phyloP scores from a whole-genome alignment of 2,888 invertebrate species.

The Cantharis nigra region DNA sequence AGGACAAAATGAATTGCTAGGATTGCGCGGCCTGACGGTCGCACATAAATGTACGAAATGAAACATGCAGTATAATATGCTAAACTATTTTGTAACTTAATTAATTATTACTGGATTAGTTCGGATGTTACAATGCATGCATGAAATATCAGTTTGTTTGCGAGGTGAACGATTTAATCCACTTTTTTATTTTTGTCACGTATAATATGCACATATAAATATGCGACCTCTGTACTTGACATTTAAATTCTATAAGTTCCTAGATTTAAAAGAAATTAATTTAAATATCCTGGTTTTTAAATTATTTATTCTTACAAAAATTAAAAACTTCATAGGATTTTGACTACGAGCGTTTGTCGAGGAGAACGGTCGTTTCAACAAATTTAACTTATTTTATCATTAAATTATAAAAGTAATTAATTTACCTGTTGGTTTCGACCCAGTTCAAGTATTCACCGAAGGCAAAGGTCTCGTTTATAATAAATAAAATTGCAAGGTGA shows the following conservation, averaged over 20 bases:
- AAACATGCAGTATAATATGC: neutral
- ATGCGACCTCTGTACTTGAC: neutral
- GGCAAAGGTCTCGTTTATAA: neutral
- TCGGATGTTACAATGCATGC: neutral
- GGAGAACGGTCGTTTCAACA: neutral
- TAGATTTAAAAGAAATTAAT: neutral
- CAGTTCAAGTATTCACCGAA: neutral
- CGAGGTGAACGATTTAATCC: neutral
- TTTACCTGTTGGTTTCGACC: neutral
- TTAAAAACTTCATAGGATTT: no score
- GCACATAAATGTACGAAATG: no score
- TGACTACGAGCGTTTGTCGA: neutral
- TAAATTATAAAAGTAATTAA: neutral
- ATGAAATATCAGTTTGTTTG: neutral
- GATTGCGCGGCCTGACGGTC: no score
- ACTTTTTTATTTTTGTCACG: neutral
- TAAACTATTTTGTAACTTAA: neutral
- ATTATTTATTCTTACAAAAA: neutral
- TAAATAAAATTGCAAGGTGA: neutral
- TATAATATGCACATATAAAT: neutral
- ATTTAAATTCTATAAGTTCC: neutral
- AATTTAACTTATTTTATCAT: no score
- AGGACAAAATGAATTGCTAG: no score
- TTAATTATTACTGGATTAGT: neutral
- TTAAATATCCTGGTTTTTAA: neutral